phyloP scores from a whole-genome alignment of 1,140 invertebrate species.

The Trissolcus basalis region DNA sequence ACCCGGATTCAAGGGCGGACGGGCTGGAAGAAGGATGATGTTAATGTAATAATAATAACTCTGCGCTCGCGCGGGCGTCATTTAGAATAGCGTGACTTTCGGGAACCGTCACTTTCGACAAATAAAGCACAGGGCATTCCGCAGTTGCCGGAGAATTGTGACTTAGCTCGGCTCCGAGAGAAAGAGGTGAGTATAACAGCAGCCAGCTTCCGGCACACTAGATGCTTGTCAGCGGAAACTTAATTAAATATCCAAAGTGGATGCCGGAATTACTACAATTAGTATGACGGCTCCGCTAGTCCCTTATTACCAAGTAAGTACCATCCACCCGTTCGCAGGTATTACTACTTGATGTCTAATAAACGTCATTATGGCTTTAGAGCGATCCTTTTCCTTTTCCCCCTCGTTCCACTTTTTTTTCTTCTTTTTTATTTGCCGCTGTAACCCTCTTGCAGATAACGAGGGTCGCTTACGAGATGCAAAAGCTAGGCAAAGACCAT shows the following conservation, averaged over 20 bases:
- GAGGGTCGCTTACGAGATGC: conserved; percentile 54
- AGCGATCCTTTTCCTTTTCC: conserved; percentile 3
- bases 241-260: conserved; percentile 77
- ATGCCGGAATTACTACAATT: conserved; percentile 76
- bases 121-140: conserved; percentile 54
- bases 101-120: conserved; percentile 54
- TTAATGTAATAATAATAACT: conserved; percentile 57
- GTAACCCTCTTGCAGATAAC: conserved; percentile 52
- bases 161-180: conserved; percentile 44
- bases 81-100: conserved; percentile 41
- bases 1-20: conserved; percentile 4
- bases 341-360: conserved; percentile 77
- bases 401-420: conserved; percentile 4
- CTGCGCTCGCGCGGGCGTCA: conserved; percentile 4
- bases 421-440: conserved; percentile 26
- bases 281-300: conserved; percentile 71
- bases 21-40: conserved; percentile 24
- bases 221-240: conserved; percentile 74
- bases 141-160: conserved; percentile 39
- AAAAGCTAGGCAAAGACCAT: conserved; percentile 46
- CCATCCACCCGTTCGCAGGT: conserved; percentile 68
- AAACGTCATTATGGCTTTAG: conserved; percentile 69
- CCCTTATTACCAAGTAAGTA: conserved; percentile 71
- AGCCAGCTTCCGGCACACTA: conserved; percentile 50
- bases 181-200: conserved; percentile 59